Conservation (phyloP, 2,113 vertebrate species). For the Mesocricetus auratus region DNA sequence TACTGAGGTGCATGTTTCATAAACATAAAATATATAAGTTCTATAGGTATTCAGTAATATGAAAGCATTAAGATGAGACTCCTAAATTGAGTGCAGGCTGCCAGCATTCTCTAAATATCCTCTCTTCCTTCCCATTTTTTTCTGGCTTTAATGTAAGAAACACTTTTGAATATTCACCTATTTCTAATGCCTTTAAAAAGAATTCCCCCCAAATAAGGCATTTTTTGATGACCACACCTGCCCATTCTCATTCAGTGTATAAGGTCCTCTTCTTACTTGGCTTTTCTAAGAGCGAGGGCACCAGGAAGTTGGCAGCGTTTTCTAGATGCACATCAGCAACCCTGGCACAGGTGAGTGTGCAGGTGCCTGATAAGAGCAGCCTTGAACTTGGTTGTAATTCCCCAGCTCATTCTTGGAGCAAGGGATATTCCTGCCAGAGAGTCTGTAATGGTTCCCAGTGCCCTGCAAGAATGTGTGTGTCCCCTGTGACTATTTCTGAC, state of each 20-base stretch:
- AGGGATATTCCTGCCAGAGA: neutral
- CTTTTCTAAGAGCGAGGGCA: conserved; percentile 42
- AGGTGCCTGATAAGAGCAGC: conserved; percentile 51
- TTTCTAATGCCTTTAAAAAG: conserved; percentile 40
- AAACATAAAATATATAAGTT: neutral
- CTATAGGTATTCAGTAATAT: neutral
- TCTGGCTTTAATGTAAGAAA: neutral
- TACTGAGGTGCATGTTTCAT: neutral
- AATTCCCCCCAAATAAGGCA: neutral
- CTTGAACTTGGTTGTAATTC: conserved; percentile 46
- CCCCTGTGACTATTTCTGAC: conserved; percentile 1
- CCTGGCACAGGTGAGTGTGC: neutral
- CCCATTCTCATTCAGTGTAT: neutral
- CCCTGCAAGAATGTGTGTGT: neutral
- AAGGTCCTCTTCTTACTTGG: neutral
- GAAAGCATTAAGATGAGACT: neutral
- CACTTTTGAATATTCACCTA: conserved; percentile 10
- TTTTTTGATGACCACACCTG: conserved; percentile 1
- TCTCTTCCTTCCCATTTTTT: neutral
- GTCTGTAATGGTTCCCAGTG: neutral
- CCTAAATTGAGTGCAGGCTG: neutral
- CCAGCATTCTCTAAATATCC: neutral
- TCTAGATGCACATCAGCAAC: neutral
- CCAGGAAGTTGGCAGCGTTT: conserved; percentile 51
- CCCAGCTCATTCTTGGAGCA: conserved; percentile 14